A percentile compares a stretch with the other conserved stretches of the same genome.
Conservation (phyloP, 2,113 vertebrate genomes). For the Anser cygnoides region DNA sequence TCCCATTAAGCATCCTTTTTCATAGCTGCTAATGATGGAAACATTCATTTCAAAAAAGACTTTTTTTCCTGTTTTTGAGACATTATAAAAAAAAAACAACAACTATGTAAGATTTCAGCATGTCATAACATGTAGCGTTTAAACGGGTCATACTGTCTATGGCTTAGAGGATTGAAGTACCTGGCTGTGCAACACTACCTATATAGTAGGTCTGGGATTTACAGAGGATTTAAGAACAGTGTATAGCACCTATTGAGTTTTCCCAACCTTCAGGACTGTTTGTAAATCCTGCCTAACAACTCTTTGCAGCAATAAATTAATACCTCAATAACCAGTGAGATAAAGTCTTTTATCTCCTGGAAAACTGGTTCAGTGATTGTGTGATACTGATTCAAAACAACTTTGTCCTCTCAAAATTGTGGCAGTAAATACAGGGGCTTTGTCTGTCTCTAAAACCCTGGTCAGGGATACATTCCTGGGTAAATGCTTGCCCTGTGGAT, state of each 20-base stretch:
- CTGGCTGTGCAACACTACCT: not conserved
- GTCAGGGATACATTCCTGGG: not conserved
- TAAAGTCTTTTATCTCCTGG: not conserved
- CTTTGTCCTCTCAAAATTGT: not conserved
- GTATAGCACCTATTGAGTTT: fast-evolving
- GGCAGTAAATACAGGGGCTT: not conserved
- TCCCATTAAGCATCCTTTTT: not conserved
- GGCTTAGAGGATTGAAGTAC: not conserved
- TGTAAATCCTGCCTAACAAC: not conserved
- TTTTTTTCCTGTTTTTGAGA: not conserved
- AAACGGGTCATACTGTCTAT: not conserved
- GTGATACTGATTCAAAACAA: not conserved
- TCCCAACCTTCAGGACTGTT: not conserved
- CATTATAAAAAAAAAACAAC: not conserved
- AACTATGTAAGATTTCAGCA: not conserved
- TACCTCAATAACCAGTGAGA: not conserved
- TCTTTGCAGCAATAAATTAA: not conserved
- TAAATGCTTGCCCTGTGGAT: constrained; percentile 5
- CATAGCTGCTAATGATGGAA: not conserved
- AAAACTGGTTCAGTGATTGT: not conserved
- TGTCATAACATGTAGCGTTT: fast-evolving
- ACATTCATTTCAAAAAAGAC: not conserved
- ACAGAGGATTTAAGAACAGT: not conserved
- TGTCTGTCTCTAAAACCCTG: not conserved
- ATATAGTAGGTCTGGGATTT: not conserved